Percentiles rank a stretch among this genome's conserved stretches.
phyloP scores from a whole-genome alignment of 2,113 vertebrate species.

The Naja naja region DNA sequence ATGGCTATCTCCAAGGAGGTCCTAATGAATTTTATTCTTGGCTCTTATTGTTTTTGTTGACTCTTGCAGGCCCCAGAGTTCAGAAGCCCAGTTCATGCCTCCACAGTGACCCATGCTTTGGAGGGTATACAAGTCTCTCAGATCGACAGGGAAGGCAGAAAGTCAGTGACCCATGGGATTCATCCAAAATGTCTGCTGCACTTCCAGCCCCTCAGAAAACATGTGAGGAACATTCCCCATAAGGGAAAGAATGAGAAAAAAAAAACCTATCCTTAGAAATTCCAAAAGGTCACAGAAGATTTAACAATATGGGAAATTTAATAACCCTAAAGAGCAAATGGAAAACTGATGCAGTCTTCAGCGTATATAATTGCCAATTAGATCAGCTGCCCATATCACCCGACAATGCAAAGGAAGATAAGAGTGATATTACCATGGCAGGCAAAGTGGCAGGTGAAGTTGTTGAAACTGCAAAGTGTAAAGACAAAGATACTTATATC shows the following conservation, averaged over 20 bases:
- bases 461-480: neutral
- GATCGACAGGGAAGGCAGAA: constrained; percentile 63
- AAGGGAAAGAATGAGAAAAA: constrained; percentile 47
- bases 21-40: constrained; percentile 61
- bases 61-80: constrained; percentile 64
- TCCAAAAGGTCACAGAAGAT: constrained; percentile 32
- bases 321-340: neutral
- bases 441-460: neutral
- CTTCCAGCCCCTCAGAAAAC: constrained; percentile 55
- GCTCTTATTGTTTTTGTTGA: constrained; percentile 55
- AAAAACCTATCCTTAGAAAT: constrained; percentile 31
- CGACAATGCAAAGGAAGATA: neutral
- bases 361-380: neutral
- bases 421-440: neutral
- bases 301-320: constrained; percentile 12
- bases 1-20: constrained; percentile 44
- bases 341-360: neutral
- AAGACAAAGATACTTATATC: neutral
- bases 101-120: constrained; percentile 53
- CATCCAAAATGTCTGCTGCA: constrained; percentile 59
- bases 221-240: constrained; percentile 38
- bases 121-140: constrained; percentile 45
- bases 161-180: constrained; percentile 59
- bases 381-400: neutral
- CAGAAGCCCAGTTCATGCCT: constrained; percentile 62